Evolutionary conservation across 2,113 vertebrate species (phyloP), one percentile per base, ranked within the genome.

Genomic region (Calyptommatus sinebrachiatus): DNA sequence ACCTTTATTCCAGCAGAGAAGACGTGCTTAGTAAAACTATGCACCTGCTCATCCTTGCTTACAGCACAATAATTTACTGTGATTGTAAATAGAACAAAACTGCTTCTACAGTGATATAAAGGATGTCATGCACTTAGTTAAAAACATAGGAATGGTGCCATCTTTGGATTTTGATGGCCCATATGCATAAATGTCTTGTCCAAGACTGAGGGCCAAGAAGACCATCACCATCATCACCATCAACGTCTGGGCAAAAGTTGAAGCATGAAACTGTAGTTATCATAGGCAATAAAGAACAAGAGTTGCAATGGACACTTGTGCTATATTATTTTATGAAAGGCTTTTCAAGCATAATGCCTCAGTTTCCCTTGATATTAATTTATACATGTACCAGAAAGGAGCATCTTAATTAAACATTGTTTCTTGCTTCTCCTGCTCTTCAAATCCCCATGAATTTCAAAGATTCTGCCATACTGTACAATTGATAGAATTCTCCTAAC

Each of bases 291-390:
- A 28, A 9, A 22, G 53, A 77, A 29, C 2, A 77, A 53, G 65
- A 9, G 5, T 45, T 24, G 46, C 74, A 31, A 45, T 75, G 50
- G 31, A 53, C 61, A 10, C 10, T 73, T 67, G 48, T 74, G 66
- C 31, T 35, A 57, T 45, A 75, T 26, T 50, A 68, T 20, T 50
- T 75, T 81, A 72, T 75, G 53, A 63, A 74, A 75, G 50, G 5
- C 41, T 31, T 81, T 76, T 53, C 73, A 61, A 70, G 24, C 12
- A 60, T 46, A 22, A 62, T 76, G 53, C 65, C 53, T 81, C 73
- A 81, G 31, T 70, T 81, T 76, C 35, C 73, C 66, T 76, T 22
- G 6, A 18, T 57, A 57, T 57, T 57, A 2, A 57, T 57, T 57
- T 69, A 20, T 28, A 45, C 28, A 62, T 35, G 31, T 70, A 66